A percentile compares a stretch with the other conserved stretches of the same genome.
These are phyloP conservation scores for Cygnus olor DNA, from an alignment of 2,797 vertebrate species.

Conservation along the genomic window DNA sequence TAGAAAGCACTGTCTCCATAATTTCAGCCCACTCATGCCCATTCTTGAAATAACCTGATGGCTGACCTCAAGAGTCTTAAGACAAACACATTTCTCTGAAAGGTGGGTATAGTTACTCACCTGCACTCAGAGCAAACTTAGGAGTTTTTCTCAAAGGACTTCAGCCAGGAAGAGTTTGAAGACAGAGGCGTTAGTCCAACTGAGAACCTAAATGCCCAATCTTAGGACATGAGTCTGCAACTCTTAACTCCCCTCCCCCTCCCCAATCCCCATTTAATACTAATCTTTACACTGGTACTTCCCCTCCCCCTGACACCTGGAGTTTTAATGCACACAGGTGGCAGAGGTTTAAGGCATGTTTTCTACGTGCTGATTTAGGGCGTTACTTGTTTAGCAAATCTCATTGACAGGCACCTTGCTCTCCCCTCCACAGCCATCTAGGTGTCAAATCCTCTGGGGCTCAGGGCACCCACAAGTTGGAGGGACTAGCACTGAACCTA, in stretches of 20 bases:
- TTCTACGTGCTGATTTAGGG: not conserved
- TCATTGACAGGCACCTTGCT: not conserved
- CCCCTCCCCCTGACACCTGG: rapidly evolving
- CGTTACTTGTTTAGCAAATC: not conserved
- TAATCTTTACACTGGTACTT: not conserved
- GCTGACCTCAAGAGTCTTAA: not conserved
- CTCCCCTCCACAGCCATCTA: rapidly evolving
- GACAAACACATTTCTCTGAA: not conserved
- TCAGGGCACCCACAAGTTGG: not conserved
- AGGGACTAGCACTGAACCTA: not conserved
- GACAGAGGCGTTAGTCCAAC: not conserved
- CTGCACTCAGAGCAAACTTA: not conserved
- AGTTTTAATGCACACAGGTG: not conserved
- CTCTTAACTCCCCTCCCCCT: not conserved
- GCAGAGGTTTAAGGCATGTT: not conserved
- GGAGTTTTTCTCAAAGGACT: not conserved
- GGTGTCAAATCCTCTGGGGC: rapidly evolving
- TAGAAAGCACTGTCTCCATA: not conserved
- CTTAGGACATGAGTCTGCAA: not conserved
- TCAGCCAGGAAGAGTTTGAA: not conserved
- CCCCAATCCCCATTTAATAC: not conserved
- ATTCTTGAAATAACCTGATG: not conserved
- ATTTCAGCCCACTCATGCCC: not conserved
- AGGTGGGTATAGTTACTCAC: not conserved
- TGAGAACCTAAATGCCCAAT: not conserved